Evolutionary conservation across 2,888 invertebrate genomes (phyloP), one percentile per base, ranked within the genome.

Genomic region (Amiota minor): DNA sequence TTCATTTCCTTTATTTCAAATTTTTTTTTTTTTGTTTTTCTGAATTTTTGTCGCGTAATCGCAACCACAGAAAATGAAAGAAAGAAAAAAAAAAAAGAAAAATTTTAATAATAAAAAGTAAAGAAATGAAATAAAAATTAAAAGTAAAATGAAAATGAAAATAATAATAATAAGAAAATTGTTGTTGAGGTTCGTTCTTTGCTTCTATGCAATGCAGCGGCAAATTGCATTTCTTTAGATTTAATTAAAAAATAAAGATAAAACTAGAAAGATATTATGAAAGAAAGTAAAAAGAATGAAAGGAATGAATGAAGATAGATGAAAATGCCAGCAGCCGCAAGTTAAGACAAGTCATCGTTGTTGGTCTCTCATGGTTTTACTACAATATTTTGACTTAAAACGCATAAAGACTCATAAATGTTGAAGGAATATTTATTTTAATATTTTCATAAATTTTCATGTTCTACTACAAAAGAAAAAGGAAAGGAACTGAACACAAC

Each of bases 161-260:
- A 59, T 9, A 59, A 59, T 9, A 59, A 59, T 4, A 16, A 18
- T 23, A 18, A 23, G 20, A 18, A 53, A 53, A 23, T 49, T 67
- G 65, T 20, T 67, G 11, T 0, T 49, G 47, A n/a, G 2, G 62
- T 11, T 14, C 62, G 20, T 49, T 47, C 50, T 8, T 9, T 50
- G 53, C 14, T 53, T 35, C 53, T n/a, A 14, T 9, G 56, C 46
- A 45, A 45, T 12, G 50, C 45, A 35, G 46, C 49, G 16, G 9
- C 35, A 69, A 46, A 70, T 70, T 46, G 46, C 56, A 47, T 70
- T 70, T 18, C 53, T 2, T 23, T 35, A 23, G 64, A 64, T 71
- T 71, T 71, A 71, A 71, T 71, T 71, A 71, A 71, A 71, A 64
- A 49, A 14, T 9, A 20, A n/a, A 47, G 18, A 45, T 46, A 35